phyloP scores from a whole-genome alignment of 2,797 vertebrate genomes.

The Pseudomugil tenellus region DNA sequence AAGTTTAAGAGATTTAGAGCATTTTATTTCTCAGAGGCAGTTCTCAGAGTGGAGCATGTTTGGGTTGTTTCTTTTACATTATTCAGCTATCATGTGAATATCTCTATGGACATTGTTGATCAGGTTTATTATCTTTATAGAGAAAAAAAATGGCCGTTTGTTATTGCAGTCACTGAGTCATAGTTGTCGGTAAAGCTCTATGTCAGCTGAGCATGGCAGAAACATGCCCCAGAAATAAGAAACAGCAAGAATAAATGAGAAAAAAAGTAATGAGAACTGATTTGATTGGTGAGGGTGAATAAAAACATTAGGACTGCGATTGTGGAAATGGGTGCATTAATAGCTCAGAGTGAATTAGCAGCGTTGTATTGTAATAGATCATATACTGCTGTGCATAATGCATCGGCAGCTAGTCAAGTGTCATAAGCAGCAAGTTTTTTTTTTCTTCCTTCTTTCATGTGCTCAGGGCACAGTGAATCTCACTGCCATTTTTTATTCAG shows the following conservation, averaged over 20 bases:
- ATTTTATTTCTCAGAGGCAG: background rate
- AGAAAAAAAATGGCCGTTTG: background rate
- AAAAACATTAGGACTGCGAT: background rate
- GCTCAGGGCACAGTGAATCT: slow-evolving; percentile 3
- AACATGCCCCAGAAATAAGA: slow-evolving; percentile 21
- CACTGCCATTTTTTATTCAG: slow-evolving; percentile 34
- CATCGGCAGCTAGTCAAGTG: slow-evolving; percentile 24
- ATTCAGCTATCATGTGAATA: slow-evolving; percentile 37
- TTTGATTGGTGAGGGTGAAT: slow-evolving; percentile 11
- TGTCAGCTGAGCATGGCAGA: slow-evolving; percentile 25
- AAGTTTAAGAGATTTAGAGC: no score
- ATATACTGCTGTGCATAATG: background rate
- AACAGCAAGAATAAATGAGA: slow-evolving; percentile 5
- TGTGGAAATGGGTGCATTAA: slow-evolving; percentile 13
- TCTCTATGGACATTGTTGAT: slow-evolving; percentile 38
- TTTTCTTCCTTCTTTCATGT: background rate
- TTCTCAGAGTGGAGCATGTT: background rate
- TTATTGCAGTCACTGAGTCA: no score
- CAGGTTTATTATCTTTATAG: background rate
- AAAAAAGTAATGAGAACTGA: slow-evolving; percentile 18
- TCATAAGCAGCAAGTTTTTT: slow-evolving; percentile 4
- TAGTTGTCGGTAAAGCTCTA: no score
- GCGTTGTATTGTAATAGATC: slow-evolving; percentile 1
- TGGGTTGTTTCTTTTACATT: slow-evolving; percentile 1
- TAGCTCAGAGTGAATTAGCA: slow-evolving; percentile 5